phyloP scores from a whole-genome alignment of 2,113 vertebrate species.

The Gasterosteus nipponicus region DNA sequence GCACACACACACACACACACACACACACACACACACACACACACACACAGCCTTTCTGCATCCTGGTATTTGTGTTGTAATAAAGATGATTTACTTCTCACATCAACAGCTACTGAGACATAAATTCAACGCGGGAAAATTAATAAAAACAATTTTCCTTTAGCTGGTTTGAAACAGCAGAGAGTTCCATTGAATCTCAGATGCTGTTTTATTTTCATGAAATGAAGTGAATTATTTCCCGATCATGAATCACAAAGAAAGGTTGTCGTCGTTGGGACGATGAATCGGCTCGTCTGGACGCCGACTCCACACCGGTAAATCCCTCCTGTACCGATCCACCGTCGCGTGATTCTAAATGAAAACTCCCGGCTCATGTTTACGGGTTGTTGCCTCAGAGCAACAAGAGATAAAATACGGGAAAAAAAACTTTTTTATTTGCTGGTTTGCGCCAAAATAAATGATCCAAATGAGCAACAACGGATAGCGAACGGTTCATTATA shows the following conservation, averaged over 20 bases:
- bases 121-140: not conserved
- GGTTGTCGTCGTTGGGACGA: too few relatives aligned
- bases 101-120: not conserved
- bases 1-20: slow-evolving; percentile 6
- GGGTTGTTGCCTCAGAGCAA: slow-evolving; percentile 5
- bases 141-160: not conserved
- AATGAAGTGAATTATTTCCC: not conserved
- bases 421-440: slow-evolving; percentile 9
- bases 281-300: too few relatives aligned
- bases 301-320: too few relatives aligned
- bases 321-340: too few relatives aligned
- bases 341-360: not conserved
- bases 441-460: not conserved
- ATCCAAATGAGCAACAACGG: slow-evolving; percentile 23
- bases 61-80: not conserved
- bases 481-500: not conserved
- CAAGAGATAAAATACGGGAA: not conserved
- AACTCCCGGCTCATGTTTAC: not conserved
- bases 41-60: slow-evolving; percentile 25
- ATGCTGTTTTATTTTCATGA: not conserved
- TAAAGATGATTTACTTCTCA: not conserved
- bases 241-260: too few relatives aligned
- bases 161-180: not conserved
- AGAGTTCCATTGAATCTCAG: not conserved
- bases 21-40: not conserved